Base-by-base conservation (phyloP, 2,888 invertebrate species). In the Cryptophagus acutangulus region DNA sequence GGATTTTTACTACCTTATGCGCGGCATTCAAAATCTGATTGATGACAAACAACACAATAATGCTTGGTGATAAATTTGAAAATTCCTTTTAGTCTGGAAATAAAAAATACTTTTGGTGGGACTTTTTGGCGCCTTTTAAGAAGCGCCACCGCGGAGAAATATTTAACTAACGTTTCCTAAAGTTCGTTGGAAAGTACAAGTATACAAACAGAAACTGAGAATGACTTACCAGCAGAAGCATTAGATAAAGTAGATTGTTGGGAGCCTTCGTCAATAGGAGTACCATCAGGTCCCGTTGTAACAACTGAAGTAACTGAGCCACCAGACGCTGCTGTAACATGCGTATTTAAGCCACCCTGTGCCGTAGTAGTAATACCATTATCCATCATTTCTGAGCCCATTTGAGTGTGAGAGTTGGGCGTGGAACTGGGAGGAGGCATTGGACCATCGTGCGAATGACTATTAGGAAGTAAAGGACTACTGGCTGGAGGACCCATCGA, bases 181-280 rank as follows among this genome's bases (percentile, higher is more conserved):
- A n/a, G n/a, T n/a, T n/a, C n/a, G n/a, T n/a, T n/a, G n/a, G n/a
- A n/a, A n/a, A n/a, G n/a, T n/a, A n/a, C n/a, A n/a, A n/a, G n/a
- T n/a, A n/a, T n/a, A n/a, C n/a, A n/a, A n/a, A n/a, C n/a, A n/a
- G n/a, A n/a, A n/a, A n/a, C n/a, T n/a, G n/a, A n/a, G n/a, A n/a
- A n/a, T n/a, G 9, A 63, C 71, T 64, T 69, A 90, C 89, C 89
- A 65, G 89, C 90, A 51, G 93, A 93, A 45, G 92, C 90, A 71
- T 91, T 92, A 41, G 90, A 91, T 52, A 91, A 77, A 52, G 91
- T 92, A 61, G 91, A 91, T 71, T 92, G 91, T 69, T 92, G 92
- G 58, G 89, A 89, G 58, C 86, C 91, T 70, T 92, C 91, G 68
- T 92, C 91, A 52, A 92, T 77, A 30, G 85, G 83, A 50, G 88